Conservation (phyloP, 2,797 vertebrate species). For the Brachyalestes nurse region DNA sequence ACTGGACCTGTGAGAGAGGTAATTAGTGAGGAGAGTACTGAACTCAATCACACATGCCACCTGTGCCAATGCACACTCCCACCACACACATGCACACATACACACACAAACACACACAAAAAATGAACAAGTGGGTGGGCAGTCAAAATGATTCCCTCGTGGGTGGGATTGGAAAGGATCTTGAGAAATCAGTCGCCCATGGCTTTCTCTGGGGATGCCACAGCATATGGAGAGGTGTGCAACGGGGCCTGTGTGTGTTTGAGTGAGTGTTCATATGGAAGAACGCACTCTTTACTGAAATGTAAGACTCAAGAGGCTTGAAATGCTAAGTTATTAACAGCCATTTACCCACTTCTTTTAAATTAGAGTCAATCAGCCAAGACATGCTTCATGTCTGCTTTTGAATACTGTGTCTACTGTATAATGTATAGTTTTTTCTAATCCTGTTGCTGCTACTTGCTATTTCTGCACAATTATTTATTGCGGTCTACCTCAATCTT, state of each 20-base stretch:
- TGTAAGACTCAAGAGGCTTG: neutral
- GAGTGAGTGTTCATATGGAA: neutral
- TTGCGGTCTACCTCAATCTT: too few relatives aligned
- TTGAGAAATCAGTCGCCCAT: constrained; percentile 55
- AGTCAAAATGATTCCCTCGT: constrained; percentile 57
- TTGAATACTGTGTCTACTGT: too few relatives aligned
- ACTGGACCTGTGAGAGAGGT: constrained; percentile 55
- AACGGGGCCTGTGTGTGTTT: neutral
- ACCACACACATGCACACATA: constrained; percentile 20
- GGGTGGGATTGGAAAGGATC: constrained; percentile 48
- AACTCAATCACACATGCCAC: constrained; percentile 58
- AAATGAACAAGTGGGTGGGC: constrained; percentile 55
- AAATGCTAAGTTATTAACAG: constrained; percentile 1
- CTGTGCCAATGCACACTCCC: constrained; percentile 34
- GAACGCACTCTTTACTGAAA: neutral
- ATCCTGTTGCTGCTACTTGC: too few relatives aligned
- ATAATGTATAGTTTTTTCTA: too few relatives aligned
- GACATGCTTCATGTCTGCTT: too few relatives aligned
- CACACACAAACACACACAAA: constrained; percentile 44
- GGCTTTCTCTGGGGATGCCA: constrained; percentile 35
- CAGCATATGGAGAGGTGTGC: constrained; percentile 55
- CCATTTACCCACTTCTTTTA: too few relatives aligned
- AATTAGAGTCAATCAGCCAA: too few relatives aligned
- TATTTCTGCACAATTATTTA: too few relatives aligned
- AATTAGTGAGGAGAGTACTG: constrained; percentile 58